Conservation (phyloP, 2,113 vertebrate genomes). For the Probosciger aterrimus region DNA sequence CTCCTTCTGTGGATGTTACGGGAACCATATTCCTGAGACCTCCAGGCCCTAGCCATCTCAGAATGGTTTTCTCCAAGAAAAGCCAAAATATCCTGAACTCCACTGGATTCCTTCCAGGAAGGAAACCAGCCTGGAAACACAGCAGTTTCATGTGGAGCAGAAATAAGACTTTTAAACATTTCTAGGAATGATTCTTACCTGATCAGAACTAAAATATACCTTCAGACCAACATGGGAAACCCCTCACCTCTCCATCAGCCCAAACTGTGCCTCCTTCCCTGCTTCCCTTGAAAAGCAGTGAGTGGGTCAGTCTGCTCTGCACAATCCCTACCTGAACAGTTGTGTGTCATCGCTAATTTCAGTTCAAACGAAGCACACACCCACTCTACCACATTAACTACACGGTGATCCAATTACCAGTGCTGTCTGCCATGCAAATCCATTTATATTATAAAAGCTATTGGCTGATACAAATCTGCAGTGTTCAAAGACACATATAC, state of each 20-base stretch:
- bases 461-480: neutral
- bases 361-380: neutral
- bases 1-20: neutral
- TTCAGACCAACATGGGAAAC: neutral
- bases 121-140: neutral
- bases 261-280: neutral
- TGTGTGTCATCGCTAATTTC: accelerated
- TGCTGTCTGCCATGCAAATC: neutral
- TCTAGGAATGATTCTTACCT: neutral
- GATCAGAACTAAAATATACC: neutral
- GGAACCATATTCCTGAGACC: neutral
- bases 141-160: neutral
- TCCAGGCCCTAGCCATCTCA: neutral
- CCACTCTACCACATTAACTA: neutral
- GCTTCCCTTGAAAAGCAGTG: neutral
- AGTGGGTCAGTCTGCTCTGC: neutral
- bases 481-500: neutral
- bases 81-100: neutral
- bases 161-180: neutral
- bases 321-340: neutral
- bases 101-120: neutral
- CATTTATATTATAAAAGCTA: neutral
- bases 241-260: accelerated
- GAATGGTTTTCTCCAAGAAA: neutral
- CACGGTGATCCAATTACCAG: accelerated